Evolutionary conservation across 1,140 invertebrate genomes (phyloP).

Genomic region (Drosophila miranda): DNA sequence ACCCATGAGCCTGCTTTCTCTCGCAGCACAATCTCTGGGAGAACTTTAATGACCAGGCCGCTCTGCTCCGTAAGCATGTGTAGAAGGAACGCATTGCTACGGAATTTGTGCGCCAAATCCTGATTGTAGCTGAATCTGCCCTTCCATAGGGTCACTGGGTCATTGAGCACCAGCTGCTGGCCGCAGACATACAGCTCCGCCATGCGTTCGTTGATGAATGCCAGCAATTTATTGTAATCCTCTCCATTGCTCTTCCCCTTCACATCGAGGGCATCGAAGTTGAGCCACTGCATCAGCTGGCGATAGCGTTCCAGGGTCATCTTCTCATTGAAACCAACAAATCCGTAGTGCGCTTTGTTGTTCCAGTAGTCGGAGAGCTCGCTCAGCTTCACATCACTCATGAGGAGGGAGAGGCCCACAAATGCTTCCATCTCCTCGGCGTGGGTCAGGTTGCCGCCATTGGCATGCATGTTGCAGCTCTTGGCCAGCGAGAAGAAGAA

Average conservation of each 20-base stretch:
- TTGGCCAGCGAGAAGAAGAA: slow-evolving; percentile 51
- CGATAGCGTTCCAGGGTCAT: slow-evolving; percentile 49
- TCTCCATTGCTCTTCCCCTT: slow-evolving; percentile 5
- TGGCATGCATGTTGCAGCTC: slow-evolving; percentile 28
- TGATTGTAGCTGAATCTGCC: slow-evolving; percentile 46
- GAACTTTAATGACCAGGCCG: slow-evolving; percentile 55
- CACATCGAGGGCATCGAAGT: slow-evolving; percentile 32
- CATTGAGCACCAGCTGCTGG: slow-evolving; percentile 59
- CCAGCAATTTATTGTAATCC: slow-evolving; percentile 25
- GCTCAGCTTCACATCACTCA: slow-evolving; percentile 53
- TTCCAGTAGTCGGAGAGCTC: slow-evolving; percentile 58
- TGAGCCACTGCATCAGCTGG: slow-evolving; percentile 46
- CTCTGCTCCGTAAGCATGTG: slow-evolving; percentile 64
- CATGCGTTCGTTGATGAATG: slow-evolving; percentile 62
- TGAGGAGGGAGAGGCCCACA: slow-evolving; percentile 49
- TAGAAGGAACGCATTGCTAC: slow-evolving; percentile 46
- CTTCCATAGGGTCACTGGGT: slow-evolving; percentile 62
- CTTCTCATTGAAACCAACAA: slow-evolving; percentile 50
- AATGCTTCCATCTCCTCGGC: slow-evolving; percentile 66
- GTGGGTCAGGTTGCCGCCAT: slow-evolving; percentile 4
- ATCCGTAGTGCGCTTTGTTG: slow-evolving; percentile 36
- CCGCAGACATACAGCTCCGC: slow-evolving; percentile 56
- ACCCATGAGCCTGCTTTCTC: slow-evolving; percentile 29
- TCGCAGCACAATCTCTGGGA: slow-evolving; percentile 50
- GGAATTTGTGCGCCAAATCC: slow-evolving; percentile 51